Conservation (phyloP, 1,140 invertebrate species). For the Pogonomyrmex californicus region DNA sequence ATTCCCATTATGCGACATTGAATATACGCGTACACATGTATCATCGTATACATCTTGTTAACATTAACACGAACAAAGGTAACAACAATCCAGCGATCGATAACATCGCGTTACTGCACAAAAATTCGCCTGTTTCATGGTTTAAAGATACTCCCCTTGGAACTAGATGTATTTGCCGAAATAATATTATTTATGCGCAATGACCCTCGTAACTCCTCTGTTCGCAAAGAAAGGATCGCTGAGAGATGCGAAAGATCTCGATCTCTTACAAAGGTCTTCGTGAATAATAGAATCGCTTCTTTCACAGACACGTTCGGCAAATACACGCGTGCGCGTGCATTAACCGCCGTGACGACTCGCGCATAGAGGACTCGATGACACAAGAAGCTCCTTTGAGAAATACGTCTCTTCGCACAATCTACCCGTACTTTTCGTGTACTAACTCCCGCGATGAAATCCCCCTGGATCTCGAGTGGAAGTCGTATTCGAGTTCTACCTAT, state of each 20-base stretch:
- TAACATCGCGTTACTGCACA: constrained; percentile 9
- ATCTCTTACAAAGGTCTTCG: constrained; percentile 59
- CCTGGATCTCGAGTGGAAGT: constrained; percentile 51
- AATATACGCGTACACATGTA: background rate
- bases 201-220: background rate
- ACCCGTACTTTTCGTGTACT: constrained; percentile 53
- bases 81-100: constrained; percentile 37
- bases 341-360: constrained; percentile 42
- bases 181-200: constrained; percentile 45
- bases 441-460: constrained; percentile 35
- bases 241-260: constrained; percentile 2
- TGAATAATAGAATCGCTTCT: constrained; percentile 75
- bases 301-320: constrained; percentile 67
- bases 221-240: constrained; percentile 12
- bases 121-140: background rate
- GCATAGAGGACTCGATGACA: constrained; percentile 4
- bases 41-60: background rate
- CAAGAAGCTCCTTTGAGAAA: constrained; percentile 57
- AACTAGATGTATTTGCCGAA: constrained; percentile 1
- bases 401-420: constrained; percentile 60
- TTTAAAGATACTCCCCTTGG: background rate
- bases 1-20: background rate
- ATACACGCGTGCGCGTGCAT: constrained; percentile 40
- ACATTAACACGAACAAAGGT: background rate
- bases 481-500: constrained; percentile 60